These are phyloP conservation scores for Threskiornis aethiopicus DNA, from an alignment of 2,797 vertebrate species.

Conservation along the genomic window DNA sequence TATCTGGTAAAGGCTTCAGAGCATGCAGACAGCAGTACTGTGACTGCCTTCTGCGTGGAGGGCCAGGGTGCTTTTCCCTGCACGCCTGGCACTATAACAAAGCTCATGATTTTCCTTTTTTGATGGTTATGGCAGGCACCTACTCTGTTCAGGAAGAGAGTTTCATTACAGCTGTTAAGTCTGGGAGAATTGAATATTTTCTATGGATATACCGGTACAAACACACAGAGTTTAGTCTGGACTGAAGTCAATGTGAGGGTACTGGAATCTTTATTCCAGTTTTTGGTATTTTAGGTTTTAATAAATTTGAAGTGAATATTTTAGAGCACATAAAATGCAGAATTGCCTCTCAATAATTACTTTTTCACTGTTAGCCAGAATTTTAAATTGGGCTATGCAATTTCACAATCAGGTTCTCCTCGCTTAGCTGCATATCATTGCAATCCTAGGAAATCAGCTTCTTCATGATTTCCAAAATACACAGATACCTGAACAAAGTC, in stretches of 20 bases:
- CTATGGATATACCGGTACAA: neutral
- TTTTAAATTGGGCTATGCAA: neutral
- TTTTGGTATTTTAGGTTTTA: neutral
- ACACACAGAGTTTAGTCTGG: neutral
- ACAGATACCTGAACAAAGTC: neutral
- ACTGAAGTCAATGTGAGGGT: neutral
- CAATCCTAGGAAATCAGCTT: neutral
- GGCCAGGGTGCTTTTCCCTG: neutral
- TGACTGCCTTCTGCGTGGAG: neutral
- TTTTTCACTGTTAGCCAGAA: neutral
- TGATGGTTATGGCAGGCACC: neutral
- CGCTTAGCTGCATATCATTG: neutral
- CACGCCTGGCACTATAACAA: fast-evolving
- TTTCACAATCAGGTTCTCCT: neutral
- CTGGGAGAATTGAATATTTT: neutral
- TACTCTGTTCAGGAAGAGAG: neutral
- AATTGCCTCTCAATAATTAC: neutral
- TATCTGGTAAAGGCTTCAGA: neutral
- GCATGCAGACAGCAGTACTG: neutral
- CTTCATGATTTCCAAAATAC: neutral
- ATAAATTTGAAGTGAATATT: neutral
- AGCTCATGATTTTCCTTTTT: neutral
- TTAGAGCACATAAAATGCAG: neutral
- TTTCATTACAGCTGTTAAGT: neutral
- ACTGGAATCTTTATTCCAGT: neutral